These are phyloP conservation scores for Parelbella ahira DNA, from an alignment of 2,888 invertebrate species.

Conservation along the genomic window DNA sequence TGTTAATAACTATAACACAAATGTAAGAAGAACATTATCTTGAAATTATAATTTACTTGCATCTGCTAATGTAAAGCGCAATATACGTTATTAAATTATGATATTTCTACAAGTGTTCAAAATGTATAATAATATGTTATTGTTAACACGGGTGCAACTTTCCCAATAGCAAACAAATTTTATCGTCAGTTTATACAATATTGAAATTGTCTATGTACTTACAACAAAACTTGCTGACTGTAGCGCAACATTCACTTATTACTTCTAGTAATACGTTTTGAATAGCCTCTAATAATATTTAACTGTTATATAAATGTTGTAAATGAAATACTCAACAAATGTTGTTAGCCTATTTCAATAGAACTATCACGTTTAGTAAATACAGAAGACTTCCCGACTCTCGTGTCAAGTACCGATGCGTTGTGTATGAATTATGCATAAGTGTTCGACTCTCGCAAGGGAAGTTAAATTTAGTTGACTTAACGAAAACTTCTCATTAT, in stretches of 20 bases:
- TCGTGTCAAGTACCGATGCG: conserved; percentile 46
- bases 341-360: conserved; percentile 33
- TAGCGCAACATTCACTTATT: background rate
- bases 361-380: conserved; percentile 39
- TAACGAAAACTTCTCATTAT: conserved; percentile 13
- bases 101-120: too few species aligned
- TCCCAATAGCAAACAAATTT: too few species aligned
- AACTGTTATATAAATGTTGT: background rate
- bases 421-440: conserved; percentile 41
- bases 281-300: conserved; percentile 1
- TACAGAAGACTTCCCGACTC: conserved; percentile 50
- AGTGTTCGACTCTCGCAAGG: conserved; percentile 35
- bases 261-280: background rate
- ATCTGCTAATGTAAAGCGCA: too few species aligned
- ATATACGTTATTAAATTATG: too few species aligned
- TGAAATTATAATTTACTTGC: too few species aligned
- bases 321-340: conserved; percentile 26
- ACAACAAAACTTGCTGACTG: background rate
- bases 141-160: too few species aligned
- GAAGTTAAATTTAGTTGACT: conserved; percentile 13
- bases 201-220: too few species aligned
- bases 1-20: too few species aligned
- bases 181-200: too few species aligned
- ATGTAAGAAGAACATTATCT: too few species aligned
- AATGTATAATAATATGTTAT: too few species aligned